These are phyloP conservation scores for Cephalopholis sonnerati DNA, from an alignment of 2,113 vertebrate species.

Conservation along the genomic window DNA sequence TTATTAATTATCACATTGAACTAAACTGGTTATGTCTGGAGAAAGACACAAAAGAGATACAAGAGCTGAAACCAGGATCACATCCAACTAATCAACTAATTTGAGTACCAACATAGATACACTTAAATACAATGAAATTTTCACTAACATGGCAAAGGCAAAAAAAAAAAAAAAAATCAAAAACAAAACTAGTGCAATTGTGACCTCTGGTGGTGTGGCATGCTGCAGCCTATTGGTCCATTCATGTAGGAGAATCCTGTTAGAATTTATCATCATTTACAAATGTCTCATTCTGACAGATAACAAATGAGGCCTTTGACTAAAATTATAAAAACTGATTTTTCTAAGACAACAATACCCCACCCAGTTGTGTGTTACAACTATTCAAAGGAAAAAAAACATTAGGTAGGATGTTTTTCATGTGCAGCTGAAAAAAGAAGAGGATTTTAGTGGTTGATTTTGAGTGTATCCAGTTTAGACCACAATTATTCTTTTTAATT, in stretches of 20 bases:
- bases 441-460: no score
- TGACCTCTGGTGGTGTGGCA: conserved; percentile 57
- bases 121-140: not conserved
- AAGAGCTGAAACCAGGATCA: not conserved
- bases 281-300: not conserved
- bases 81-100: not conserved
- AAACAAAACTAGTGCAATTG: conserved; percentile 17
- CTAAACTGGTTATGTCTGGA: not conserved
- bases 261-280: not conserved
- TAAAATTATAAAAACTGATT: no score
- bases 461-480: no score
- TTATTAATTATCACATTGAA: not conserved
- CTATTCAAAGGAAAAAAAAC: no score
- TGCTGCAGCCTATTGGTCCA: not conserved
- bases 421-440: no score
- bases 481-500: no score
- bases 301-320: no score
- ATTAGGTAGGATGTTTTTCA: no score
- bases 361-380: no score
- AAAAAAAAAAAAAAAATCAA: not conserved
- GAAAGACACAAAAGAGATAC: not conserved
- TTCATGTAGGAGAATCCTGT: not conserved
- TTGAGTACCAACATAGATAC: not conserved
- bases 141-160: not conserved
- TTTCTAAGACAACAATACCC: no score